A percentile compares a stretch with the other conserved stretches of the same genome.
Conservation (phyloP, 2,888 invertebrate species). For the Automeris io region DNA sequence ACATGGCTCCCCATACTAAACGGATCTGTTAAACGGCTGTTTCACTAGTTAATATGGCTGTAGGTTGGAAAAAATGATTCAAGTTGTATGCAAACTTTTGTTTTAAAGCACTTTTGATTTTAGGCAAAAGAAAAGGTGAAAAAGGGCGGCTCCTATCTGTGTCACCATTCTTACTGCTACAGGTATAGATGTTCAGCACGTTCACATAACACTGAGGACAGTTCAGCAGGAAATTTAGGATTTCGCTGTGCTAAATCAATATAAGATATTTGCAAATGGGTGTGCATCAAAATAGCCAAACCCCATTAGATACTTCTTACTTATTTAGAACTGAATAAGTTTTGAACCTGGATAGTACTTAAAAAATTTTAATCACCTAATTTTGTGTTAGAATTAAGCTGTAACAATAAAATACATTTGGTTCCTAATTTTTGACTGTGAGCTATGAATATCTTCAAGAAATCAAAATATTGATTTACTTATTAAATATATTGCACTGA, state of each 20-base stretch:
- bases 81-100: no score
- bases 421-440: no score
- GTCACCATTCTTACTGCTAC: conserved; percentile 93
- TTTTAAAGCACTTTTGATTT: conserved; percentile 27
- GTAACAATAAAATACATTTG: no score
- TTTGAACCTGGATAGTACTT: not conserved
- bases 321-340: no score
- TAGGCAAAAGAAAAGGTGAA: conserved; percentile 88
- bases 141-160: conserved; percentile 97
- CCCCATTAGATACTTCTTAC: no score
- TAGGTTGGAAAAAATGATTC: no score
- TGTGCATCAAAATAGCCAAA: not conserved
- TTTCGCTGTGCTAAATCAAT: conserved; percentile 88
- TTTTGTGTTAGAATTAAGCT: not conserved
- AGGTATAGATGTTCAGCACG: conserved; percentile 95
- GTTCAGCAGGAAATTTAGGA: conserved; percentile 94
- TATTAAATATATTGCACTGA: no score
- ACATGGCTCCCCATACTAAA: no score
- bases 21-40: no score
- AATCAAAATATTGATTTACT: not conserved
- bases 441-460: no score
- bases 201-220: conserved; percentile 95
- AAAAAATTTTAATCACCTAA: not conserved
- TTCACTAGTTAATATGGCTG: no score
- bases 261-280: conserved; percentile 5